Evolutionary conservation across 2,797 vertebrate species (phyloP).

Genomic region (Hybognathus amarus): DNA sequence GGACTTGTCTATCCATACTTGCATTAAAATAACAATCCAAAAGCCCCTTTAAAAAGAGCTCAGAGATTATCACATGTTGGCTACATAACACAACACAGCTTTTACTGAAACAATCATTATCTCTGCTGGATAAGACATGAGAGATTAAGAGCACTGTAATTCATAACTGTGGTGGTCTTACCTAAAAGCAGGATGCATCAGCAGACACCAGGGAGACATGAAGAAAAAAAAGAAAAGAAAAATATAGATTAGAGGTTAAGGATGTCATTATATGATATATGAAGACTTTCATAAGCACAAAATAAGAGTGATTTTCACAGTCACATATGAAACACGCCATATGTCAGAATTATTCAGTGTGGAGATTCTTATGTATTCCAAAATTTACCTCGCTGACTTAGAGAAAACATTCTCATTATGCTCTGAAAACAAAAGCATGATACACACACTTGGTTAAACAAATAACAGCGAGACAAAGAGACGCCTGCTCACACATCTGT

Average conservation of each 20-base stretch:
- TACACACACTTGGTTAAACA: slow-evolving; percentile 34
- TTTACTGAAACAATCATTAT: slow-evolving; percentile 25
- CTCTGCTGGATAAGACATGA: slow-evolving; percentile 16
- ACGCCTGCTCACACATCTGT: slow-evolving; percentile 53
- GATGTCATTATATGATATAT: slow-evolving; percentile 1
- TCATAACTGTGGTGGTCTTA: slow-evolving; percentile 50
- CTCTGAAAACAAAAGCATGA: slow-evolving; percentile 12
- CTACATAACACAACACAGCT: neutral
- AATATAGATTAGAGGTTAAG: slow-evolving; percentile 33
- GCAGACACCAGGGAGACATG: slow-evolving; percentile 34
- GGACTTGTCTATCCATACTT: neutral
- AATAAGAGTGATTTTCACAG: neutral
- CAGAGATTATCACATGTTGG: neutral
- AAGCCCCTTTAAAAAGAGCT: neutral
- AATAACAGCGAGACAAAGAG: slow-evolving; percentile 34
- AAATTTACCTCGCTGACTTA: neutral
- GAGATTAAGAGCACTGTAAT: slow-evolving; percentile 29
- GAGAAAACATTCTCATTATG: slow-evolving; percentile 1
- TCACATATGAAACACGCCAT: slow-evolving; percentile 1
- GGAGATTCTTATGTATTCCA: neutral
- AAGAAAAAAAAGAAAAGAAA: slow-evolving; percentile 18
- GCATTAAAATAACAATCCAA: neutral
- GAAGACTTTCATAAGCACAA: slow-evolving; percentile 6
- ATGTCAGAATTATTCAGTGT: neutral
- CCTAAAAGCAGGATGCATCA: slow-evolving; percentile 54